Evolutionary conservation across 1,140 invertebrate genomes (phyloP).

Genomic region (Musca vetustissima): DNA sequence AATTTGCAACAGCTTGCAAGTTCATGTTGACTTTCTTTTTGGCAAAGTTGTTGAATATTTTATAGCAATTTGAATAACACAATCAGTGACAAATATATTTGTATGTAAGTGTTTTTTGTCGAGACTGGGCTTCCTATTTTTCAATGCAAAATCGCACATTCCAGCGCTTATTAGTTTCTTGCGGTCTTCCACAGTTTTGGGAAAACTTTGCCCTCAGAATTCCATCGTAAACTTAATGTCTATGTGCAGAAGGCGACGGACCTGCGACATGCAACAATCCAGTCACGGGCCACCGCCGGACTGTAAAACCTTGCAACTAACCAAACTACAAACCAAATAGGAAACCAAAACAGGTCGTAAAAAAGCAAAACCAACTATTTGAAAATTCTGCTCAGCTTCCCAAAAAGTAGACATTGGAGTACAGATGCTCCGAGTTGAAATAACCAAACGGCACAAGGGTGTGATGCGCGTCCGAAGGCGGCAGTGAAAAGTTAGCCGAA

Average conservation of each 20-base stretch:
- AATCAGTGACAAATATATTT: conserved; percentile 9
- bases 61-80: conserved; percentile 19
- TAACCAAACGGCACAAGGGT: not conserved
- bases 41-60: conserved; percentile 8
- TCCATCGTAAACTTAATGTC: too few relatives aligned
- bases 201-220: not conserved
- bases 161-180: conserved; percentile 12
- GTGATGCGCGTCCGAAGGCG: not conserved
- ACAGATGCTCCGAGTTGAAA: too few relatives aligned
- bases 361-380: conserved; percentile 5
- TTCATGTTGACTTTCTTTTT: not conserved
- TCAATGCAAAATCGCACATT: conserved; percentile 4
- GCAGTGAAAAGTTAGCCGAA: not conserved
- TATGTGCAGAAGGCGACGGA: too few relatives aligned
- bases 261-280: not conserved
- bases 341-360: conserved; percentile 20
- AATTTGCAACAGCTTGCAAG: conserved; percentile 15
- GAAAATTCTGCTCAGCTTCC: conserved; percentile 4
- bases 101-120: not conserved
- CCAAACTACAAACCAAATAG: not conserved
- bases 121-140: not conserved
- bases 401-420: too few relatives aligned
- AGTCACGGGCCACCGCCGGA: not conserved
- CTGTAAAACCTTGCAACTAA: conserved; percentile 11
- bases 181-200: conserved; percentile 2